Base-by-base conservation (phyloP, 2,888 invertebrate species). In the Ormia ochracea region DNA sequence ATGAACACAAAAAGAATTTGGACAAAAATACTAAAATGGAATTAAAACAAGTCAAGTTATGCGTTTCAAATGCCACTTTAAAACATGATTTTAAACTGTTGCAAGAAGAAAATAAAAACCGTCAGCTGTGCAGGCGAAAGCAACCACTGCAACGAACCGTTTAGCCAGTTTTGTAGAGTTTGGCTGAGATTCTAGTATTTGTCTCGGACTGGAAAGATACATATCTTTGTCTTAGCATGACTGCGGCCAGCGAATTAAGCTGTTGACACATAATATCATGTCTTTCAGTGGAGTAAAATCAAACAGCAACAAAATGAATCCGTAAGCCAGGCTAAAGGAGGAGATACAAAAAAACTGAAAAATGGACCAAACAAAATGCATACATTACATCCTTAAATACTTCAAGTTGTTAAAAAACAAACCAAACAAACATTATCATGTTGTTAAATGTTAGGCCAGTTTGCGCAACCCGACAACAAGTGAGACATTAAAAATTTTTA, bases 191-290 rank as follows among this genome's bases (percentile, higher is more conserved):
- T 76, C 80, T 80, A 76, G 73, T 77, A 72, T 73, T 61, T 72
- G 28, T 59, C 17, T 33, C 33, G 33, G 33, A 19, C 54, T 43
- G 38, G 33, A 41, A 50, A 58, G 77, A 77, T 80, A 68, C 76
- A 80, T 76, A 80, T 80, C 80, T 68, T 77, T 63, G 61, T 68
- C 63, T 50, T 31, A 80, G 77, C 80, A 80, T 77, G 77, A 80
- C 68, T 80, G 80, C 68, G 80, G 80, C 77, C 84, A 84, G 84
- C 85, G 88, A 88, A 88, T 88, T 88, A 88, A 88, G 88, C 88
- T 88, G 88, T 88, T 88, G 88, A 88, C 88, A 88, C 87, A 88
- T 86, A 88, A 88, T 88, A 88, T 88, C 87, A 87, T 88, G 88
- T 88, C 87, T 73, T 66, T 52, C 36, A 63, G 68, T 63, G 48